These are phyloP conservation scores for Isoperla grammatica DNA, from an alignment of 2,888 invertebrate genomes.

Conservation along the genomic window DNA sequence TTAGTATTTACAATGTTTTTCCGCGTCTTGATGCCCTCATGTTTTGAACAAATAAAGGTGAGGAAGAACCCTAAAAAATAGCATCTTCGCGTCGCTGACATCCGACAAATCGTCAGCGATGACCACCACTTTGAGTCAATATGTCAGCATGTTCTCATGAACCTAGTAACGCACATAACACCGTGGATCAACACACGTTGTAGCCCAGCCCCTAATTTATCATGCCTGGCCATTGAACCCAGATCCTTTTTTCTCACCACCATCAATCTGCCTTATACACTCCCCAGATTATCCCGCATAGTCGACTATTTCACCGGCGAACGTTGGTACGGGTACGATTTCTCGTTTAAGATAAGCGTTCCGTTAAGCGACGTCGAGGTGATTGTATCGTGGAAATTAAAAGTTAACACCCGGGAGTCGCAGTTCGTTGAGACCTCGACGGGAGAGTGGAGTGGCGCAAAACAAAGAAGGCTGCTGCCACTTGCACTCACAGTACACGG, in stretches of 20 bases:
- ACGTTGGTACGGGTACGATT: background rate
- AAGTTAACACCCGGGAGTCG: conserved; percentile 1
- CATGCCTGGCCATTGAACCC: no score
- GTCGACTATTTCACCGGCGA: background rate
- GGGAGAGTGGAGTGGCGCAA: background rate
- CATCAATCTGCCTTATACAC: conserved; percentile 19
- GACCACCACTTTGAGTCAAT: no score
- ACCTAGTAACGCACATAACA: background rate
- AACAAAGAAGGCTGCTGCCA: background rate
- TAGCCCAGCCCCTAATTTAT: conserved; percentile 7
- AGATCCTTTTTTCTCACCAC: background rate
- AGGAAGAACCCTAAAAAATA: no score
- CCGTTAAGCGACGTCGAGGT: background rate
- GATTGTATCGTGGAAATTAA: conserved; percentile 13
- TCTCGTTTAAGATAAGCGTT: conserved; percentile 10
- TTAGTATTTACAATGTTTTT: no score
- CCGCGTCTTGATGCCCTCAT: no score
- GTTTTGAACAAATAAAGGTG: no score
- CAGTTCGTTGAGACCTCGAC: background rate
- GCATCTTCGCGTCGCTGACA: no score
- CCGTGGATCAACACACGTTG: background rate
- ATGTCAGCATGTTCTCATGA: background rate
- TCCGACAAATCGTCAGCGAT: no score
- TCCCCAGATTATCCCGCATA: conserved; percentile 8
- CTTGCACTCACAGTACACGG: background rate